These are phyloP conservation scores for Dryobota labecula DNA, from an alignment of 2,888 invertebrate genomes.

Conservation along the genomic window DNA sequence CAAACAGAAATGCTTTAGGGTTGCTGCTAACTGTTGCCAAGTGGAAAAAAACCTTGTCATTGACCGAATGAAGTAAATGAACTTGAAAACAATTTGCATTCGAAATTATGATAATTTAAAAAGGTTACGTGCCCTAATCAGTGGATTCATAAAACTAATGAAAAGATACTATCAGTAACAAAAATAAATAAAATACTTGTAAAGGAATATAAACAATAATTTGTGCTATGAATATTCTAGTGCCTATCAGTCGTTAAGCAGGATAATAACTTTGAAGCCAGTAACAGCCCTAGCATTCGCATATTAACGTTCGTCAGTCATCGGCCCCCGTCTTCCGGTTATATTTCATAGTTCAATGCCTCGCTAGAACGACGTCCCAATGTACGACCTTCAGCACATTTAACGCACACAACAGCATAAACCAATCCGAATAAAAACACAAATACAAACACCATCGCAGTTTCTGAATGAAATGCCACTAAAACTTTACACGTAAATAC, in stretches of 20 bases:
- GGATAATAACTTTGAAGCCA: slow-evolving; percentile 37
- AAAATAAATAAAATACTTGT: slow-evolving; percentile 26
- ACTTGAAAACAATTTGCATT: slow-evolving; percentile 2
- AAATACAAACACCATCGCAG: slow-evolving; percentile 54
- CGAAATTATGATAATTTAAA: not conserved
- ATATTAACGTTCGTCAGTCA: slow-evolving; percentile 83
- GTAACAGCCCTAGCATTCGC: slow-evolving; percentile 71
- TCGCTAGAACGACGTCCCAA: slow-evolving; percentile 76
- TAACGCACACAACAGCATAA: slow-evolving; percentile 64
- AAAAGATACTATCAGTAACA: not conserved
- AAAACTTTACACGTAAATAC: slow-evolving; percentile 19
- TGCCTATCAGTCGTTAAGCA: slow-evolving; percentile 32
- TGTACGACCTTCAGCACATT: slow-evolving; percentile 80
- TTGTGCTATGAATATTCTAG: slow-evolving; percentile 40
- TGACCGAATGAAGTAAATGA: slow-evolving; percentile 8
- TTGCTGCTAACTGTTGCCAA: slow-evolving; percentile 41
- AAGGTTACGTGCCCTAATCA: not conserved
- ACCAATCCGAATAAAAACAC: slow-evolving; percentile 45
- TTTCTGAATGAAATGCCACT: slow-evolving; percentile 23
- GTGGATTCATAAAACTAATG: slow-evolving; percentile 1
- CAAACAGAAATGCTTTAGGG: slow-evolving; percentile 44
- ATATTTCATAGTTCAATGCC: slow-evolving; percentile 86
- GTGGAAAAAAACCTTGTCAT: slow-evolving; percentile 18
- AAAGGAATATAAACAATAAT: slow-evolving; percentile 6
- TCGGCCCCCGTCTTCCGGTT: slow-evolving; percentile 85